Conservation (phyloP, 2,113 vertebrate genomes). For the Poeciliopsis turrubarensis region DNA sequence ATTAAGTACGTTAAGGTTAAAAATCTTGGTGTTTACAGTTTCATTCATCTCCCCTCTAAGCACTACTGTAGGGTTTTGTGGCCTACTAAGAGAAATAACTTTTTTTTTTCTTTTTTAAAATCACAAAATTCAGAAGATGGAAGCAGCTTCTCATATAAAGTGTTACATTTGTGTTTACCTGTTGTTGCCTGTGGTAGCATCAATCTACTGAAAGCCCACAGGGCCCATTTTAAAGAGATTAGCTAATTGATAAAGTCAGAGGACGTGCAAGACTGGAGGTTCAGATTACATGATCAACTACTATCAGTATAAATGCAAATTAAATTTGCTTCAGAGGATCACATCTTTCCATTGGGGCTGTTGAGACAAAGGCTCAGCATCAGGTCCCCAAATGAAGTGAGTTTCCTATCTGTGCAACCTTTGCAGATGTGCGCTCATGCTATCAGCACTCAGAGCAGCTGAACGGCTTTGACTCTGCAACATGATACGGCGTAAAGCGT, state of each 20-base stretch:
- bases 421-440: slow-evolving; percentile 45
- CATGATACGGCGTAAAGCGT: slow-evolving; percentile 68
- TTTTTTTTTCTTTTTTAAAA: not conserved
- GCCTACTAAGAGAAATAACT: not conserved
- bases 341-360: slow-evolving; percentile 14
- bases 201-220: not conserved
- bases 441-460: slow-evolving; percentile 53
- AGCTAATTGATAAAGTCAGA: not conserved
- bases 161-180: not conserved
- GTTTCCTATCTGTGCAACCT: slow-evolving; percentile 41
- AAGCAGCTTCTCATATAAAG: not conserved
- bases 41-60: not conserved
- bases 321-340: slow-evolving; percentile 7
- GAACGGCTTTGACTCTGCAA: slow-evolving; percentile 59
- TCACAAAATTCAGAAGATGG: not conserved
- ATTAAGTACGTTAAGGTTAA: not conserved
- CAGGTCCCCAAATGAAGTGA: slow-evolving; percentile 45
- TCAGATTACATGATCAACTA: slow-evolving; percentile 13
- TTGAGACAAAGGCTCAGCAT: slow-evolving; percentile 12
- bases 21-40: not conserved
- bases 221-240: not conserved
- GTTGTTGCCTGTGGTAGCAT: not conserved
- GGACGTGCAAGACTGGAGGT: not conserved
- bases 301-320: slow-evolving; percentile 3
- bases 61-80: not conserved